phyloP scores from a whole-genome alignment of 1,140 invertebrate species.

The Drosophila albomicans region DNA sequence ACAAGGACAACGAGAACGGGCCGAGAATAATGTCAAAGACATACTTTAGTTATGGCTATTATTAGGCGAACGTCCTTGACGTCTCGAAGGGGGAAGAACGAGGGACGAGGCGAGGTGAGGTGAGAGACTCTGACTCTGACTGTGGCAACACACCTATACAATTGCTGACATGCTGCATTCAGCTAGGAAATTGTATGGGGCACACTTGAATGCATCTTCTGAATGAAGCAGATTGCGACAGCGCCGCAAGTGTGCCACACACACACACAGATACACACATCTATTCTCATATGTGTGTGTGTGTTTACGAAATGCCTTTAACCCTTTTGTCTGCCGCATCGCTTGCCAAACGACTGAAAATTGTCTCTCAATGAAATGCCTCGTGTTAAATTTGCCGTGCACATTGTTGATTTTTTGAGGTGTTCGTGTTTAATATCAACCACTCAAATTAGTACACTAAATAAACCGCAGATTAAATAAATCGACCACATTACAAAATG shows the following conservation, averaged over 20 bases:
- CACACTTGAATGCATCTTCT: constrained; percentile 62
- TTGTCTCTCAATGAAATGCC: constrained; percentile 31
- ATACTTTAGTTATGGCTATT: constrained; percentile 41
- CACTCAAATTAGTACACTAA: constrained; percentile 10
- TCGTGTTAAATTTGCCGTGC: constrained; percentile 53
- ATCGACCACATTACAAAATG: background rate
- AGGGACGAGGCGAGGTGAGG: background rate
- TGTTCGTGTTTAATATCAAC: constrained; percentile 2
- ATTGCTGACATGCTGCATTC: constrained; percentile 74
- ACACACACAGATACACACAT: too few relatives aligned
- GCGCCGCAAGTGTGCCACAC: constrained; percentile 17
- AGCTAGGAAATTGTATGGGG: constrained; percentile 65
- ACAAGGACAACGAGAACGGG: background rate
- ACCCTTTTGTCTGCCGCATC: constrained; percentile 24
- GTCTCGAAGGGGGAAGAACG: background rate
- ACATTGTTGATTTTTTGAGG: constrained; percentile 28
- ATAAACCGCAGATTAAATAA: background rate
- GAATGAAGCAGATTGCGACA: constrained; percentile 26
- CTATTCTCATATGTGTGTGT: too few relatives aligned
- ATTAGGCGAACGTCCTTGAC: constrained; percentile 34
- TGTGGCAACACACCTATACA: constrained; percentile 59
- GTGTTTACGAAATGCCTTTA: constrained; percentile 22
- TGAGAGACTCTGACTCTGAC: constrained; percentile 18
- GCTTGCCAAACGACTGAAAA: constrained; percentile 9
- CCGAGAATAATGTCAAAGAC: constrained; percentile 16